A percentile compares a stretch with the other conserved stretches of the same genome.
Evolutionary conservation across 2,888 invertebrate genomes (phyloP).

Genomic region (Brachyopa scutellaris): DNA sequence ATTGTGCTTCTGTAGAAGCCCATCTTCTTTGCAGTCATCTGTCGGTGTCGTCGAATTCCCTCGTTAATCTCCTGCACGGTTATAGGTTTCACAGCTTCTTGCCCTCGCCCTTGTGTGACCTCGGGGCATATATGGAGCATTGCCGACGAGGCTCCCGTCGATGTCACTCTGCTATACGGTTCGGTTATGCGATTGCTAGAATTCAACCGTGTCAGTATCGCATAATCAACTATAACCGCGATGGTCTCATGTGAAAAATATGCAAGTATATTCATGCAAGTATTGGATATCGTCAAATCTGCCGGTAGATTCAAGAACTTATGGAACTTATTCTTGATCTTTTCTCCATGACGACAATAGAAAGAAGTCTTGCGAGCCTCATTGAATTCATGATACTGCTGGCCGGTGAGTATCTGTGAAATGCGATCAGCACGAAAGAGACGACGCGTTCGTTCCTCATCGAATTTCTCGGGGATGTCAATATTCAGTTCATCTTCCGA

Average conservation of each 20-base stretch:
- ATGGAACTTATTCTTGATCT: constrained; percentile 84
- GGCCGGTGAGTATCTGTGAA: constrained; percentile 83
- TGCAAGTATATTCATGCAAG: constrained; percentile 89
- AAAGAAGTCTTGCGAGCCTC: constrained; percentile 91
- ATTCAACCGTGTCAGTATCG: constrained; percentile 91
- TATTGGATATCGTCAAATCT: constrained; percentile 84
- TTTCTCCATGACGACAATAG: constrained; percentile 83
- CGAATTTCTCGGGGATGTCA: constrained; percentile 82
- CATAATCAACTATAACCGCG: constrained; percentile 93
- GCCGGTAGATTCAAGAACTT: constrained; percentile 85
- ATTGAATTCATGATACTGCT: constrained; percentile 89
- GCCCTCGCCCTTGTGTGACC: constrained; percentile 83
- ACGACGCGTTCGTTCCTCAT: constrained; percentile 80
- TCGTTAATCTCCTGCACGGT: constrained; percentile 92
- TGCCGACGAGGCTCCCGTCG: constrained; percentile 79
- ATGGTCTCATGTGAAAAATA: constrained; percentile 95
- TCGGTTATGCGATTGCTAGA: constrained; percentile 86
- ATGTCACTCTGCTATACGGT: constrained; percentile 86
- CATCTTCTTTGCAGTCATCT: constrained; percentile 79
- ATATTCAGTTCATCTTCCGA: constrained; percentile 83
- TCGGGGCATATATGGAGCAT: constrained; percentile 82
- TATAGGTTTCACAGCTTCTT: constrained; percentile 87
- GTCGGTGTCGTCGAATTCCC: constrained; percentile 87
- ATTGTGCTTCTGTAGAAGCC: constrained; percentile 79
- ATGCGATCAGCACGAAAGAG: constrained; percentile 85